A percentile compares a stretch with the other conserved stretches of the same genome.
These are phyloP conservation scores for Percopsis omiscomaycus DNA, from an alignment of 2,797 vertebrate genomes.

Conservation along the genomic window DNA sequence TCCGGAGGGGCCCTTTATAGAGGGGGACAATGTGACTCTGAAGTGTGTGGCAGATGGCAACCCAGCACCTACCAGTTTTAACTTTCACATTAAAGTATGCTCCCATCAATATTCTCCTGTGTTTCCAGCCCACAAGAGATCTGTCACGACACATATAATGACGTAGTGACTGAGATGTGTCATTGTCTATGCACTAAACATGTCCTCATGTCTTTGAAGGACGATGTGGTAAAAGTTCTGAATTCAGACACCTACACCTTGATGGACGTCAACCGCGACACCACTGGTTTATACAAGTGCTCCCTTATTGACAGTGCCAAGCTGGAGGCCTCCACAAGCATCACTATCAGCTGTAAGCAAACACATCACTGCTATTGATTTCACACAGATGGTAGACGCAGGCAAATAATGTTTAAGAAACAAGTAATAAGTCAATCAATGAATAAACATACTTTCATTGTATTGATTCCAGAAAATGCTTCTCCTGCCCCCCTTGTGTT, in stretches of 20 bases:
- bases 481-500: no score
- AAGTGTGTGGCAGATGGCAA: slow-evolving; percentile 94
- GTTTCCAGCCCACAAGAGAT: neutral
- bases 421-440: no score
- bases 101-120: neutral
- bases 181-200: slow-evolving; percentile 4
- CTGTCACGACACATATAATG: neutral
- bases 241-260: slow-evolving; percentile 79
- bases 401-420: no score
- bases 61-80: slow-evolving; percentile 88
- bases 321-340: slow-evolving; percentile 72
- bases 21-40: slow-evolving; percentile 91
- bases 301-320: slow-evolving; percentile 82
- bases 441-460: neutral
- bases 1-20: slow-evolving; percentile 78
- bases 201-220: slow-evolving; percentile 69
- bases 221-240: slow-evolving; percentile 78
- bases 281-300: slow-evolving; percentile 90
- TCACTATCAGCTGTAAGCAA: slow-evolving; percentile 90
- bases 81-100: slow-evolving; percentile 89
- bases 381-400: neutral
- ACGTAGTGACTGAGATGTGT: neutral
- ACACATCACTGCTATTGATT: neutral
- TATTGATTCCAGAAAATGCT: neutral
- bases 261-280: slow-evolving; percentile 79